Evolutionary conservation across 2,113 vertebrate species (phyloP).

Genomic region (Azemiops feae): DNA sequence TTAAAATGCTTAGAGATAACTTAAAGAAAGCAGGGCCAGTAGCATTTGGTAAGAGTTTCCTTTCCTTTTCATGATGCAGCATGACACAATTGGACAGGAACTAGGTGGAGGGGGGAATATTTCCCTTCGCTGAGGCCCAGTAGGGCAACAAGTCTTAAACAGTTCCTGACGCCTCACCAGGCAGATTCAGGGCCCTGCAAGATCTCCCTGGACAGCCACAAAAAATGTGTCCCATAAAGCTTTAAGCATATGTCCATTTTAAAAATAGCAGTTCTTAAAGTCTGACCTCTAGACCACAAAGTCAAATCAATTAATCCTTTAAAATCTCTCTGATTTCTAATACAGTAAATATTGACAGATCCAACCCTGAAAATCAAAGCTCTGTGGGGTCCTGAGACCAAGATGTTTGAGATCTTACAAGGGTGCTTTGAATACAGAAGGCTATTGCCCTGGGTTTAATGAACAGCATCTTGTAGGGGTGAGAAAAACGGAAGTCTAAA

Average conservation of each 20-base stretch:
- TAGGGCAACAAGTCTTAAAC: not conserved
- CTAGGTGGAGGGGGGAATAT: not conserved
- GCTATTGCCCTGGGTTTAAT: not conserved
- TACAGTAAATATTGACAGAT: not conserved
- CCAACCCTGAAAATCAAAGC: not conserved
- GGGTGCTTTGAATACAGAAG: not conserved
- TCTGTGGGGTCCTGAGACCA: not conserved
- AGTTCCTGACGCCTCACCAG: not conserved
- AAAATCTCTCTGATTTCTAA: not conserved
- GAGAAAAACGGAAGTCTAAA: not conserved
- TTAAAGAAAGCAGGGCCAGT: not conserved
- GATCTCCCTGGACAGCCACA: not conserved
- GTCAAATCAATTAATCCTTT: not conserved
- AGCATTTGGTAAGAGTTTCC: slow-evolving; percentile 1
- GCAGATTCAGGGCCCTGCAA: not conserved
- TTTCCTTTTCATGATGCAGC: slow-evolving; percentile 6
- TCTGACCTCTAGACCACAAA: not conserved
- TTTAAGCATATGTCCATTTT: not conserved
- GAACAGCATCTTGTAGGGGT: not conserved
- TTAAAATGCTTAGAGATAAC: not conserved
- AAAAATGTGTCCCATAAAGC: not conserved
- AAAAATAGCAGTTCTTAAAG: not conserved
- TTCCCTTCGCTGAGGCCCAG: not conserved
- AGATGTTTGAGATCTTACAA: not conserved
- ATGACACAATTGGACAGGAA: slow-evolving; percentile 23